Evolutionary conservation across 2,888 invertebrate species (phyloP), one percentile per base, ranked within the genome.

Genomic region (Nycteola revayana): DNA sequence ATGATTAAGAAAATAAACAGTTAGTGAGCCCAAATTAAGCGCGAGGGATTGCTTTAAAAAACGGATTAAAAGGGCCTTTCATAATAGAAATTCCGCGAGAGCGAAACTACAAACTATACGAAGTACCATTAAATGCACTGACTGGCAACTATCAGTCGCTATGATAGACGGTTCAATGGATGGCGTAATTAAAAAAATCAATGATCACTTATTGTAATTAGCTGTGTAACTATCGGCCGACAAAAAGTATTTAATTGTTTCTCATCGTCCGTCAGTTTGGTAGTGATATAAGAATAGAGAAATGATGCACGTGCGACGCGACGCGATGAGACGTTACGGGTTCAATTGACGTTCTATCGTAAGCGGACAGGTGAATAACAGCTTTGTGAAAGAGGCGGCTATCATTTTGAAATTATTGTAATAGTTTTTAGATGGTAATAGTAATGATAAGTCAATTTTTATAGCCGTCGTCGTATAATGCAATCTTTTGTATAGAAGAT

Each of bases 141-240:
- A 86, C 88, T 84, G 76, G 85, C 85, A 83, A 85, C 75, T 87
- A 82, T 82, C 75, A 73, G 69, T 66, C 57, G 66, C 63, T 63
- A 60, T 81, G 84, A 82, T 78, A 49, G 85, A 85, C 84, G 76
- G 71, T 54, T 83, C 71, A 84, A 87, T 84, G 81, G 77, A 74
- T 67, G 79, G 66, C 70, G 70, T 81, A 83, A 85, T 85, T 84
- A 83, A 83, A 85, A 82, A 80, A 79, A 67, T 74, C 77, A 82
- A 85, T 81, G 81, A 83, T 81, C 81, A 84, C 79, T 80, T 83
- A 84, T 82, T 80, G 80, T 85, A 83, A 86, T 86, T 86, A 85
- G 85, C 76, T 75, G 70, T 75, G 74, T 80, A 79, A 75, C 75
- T 69, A 55, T 66, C 61, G 59, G 68, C 75, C 75, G 73, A 79